Evolutionary conservation across 2,797 vertebrate species (phyloP).

Genomic region (Myotis daubentonii): DNA sequence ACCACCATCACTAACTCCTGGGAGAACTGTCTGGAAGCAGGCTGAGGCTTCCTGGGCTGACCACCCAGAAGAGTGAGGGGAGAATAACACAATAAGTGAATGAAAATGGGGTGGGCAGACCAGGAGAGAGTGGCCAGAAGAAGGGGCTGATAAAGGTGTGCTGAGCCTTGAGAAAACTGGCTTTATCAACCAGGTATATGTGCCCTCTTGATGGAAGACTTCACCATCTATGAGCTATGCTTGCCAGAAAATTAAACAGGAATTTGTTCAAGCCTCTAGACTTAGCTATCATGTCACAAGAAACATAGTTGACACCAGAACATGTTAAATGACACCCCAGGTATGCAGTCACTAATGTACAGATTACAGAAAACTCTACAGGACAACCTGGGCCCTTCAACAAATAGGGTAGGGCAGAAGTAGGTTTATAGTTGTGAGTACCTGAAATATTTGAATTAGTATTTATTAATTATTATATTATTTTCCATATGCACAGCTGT

Average conservation of each 20-base stretch:
- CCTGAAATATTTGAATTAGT: background rate
- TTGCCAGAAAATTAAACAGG: background rate
- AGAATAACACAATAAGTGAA: background rate
- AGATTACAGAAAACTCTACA: background rate
- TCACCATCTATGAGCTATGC: fast-evolving
- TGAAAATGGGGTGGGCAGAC: background rate
- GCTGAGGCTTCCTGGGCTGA: background rate
- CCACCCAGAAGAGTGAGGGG: constrained; percentile 42
- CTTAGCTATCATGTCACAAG: background rate
- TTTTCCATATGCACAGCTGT: background rate
- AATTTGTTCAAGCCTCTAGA: background rate
- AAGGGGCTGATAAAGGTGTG: fast-evolving
- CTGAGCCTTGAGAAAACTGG: background rate
- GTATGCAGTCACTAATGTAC: background rate
- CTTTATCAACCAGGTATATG: fast-evolving
- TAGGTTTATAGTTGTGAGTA: background rate
- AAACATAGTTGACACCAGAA: background rate
- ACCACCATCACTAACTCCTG: background rate
- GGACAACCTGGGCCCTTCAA: background rate
- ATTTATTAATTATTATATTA: background rate
- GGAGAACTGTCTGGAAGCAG: constrained; percentile 52
- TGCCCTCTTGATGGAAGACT: fast-evolving
- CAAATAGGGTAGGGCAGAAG: background rate
- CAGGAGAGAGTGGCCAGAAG: fast-evolving
- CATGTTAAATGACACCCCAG: background rate